Conservation (phyloP, 2,888 invertebrate species). For the Seira sanloemensis region DNA sequence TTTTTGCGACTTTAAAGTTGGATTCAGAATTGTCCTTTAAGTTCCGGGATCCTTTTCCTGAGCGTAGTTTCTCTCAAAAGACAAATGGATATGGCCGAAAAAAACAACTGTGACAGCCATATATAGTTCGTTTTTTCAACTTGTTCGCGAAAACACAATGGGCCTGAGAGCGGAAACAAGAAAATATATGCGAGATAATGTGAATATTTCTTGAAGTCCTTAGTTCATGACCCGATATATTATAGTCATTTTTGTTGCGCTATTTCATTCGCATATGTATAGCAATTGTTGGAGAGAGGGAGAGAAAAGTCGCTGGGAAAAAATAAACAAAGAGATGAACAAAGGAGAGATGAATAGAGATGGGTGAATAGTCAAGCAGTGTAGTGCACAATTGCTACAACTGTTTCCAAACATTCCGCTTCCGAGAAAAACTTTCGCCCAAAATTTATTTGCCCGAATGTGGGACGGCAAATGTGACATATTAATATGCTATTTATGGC, state of each 20-base stretch:
- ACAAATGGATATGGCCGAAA: background rate
- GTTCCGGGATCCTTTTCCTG: background rate
- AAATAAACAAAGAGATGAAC: constrained; percentile 52
- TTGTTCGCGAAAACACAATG: background rate
- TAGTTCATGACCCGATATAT: constrained; percentile 57
- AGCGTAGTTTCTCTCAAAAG: background rate
- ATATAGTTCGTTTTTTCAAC: background rate
- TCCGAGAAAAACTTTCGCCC: too few relatives aligned
- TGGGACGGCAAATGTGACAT: too few relatives aligned
- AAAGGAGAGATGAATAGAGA: constrained; percentile 47
- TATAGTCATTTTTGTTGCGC: constrained; percentile 38
- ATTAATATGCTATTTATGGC: too few relatives aligned
- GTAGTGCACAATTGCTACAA: constrained; percentile 28
- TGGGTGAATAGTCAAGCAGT: constrained; percentile 54
- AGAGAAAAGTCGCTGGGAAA: background rate
- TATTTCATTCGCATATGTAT: background rate
- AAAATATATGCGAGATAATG: constrained; percentile 35
- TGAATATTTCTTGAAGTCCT: constrained; percentile 48
- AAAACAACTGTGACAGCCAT: background rate
- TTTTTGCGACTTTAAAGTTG: background rate
- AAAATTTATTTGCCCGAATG: too few relatives aligned
- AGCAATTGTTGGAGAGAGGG: background rate
- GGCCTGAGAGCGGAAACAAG: background rate
- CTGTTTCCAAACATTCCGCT: too few relatives aligned
- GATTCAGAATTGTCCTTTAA: background rate